These are phyloP conservation scores for Ostrea denselamellosa DNA, from an alignment of 1,140 invertebrate genomes.

Conservation along the genomic window DNA sequence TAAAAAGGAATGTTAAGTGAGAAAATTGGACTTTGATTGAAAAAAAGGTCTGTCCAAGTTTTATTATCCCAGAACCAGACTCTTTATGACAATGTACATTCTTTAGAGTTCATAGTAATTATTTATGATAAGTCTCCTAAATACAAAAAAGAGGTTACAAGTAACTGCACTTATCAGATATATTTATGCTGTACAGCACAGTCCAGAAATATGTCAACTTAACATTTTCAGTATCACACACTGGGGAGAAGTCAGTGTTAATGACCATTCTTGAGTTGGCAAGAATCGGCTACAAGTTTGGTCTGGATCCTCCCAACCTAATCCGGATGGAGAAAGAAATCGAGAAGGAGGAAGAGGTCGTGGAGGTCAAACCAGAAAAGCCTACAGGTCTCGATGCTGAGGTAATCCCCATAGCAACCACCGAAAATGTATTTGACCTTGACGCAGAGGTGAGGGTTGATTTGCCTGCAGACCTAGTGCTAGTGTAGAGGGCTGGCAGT, in stretches of 20 bases:
- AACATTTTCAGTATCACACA: slow-evolving; percentile 79
- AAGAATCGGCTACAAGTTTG: slow-evolving; percentile 90
- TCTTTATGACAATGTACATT: too few species aligned
- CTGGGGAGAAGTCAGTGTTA: slow-evolving; percentile 96
- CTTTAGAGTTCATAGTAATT: too few species aligned
- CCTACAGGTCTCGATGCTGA: slow-evolving; percentile 55
- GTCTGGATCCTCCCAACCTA: slow-evolving; percentile 94
- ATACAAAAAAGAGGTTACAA: too few species aligned
- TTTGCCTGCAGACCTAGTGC: neutral
- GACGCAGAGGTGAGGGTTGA: slow-evolving; percentile 18
- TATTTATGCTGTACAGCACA: too few species aligned
- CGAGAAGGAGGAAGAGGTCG: slow-evolving; percentile 80
- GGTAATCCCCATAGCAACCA: slow-evolving; percentile 45
- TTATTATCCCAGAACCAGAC: too few species aligned
- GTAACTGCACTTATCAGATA: too few species aligned
- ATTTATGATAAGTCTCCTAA: too few species aligned
- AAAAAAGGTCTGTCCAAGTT: too few species aligned
- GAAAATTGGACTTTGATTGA: too few species aligned
- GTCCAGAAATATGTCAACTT: too few species aligned
- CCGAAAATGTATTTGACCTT: slow-evolving; percentile 36
- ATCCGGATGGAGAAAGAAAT: slow-evolving; percentile 98
- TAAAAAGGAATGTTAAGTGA: too few species aligned
- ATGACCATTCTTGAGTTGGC: slow-evolving; percentile 95
- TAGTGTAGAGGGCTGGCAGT: neutral
- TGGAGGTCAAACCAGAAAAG: slow-evolving; percentile 45